Evolutionary conservation across 2,113 vertebrate species (phyloP), one percentile per base, ranked within the genome.

Genomic region (Anthoscopus minutus): DNA sequence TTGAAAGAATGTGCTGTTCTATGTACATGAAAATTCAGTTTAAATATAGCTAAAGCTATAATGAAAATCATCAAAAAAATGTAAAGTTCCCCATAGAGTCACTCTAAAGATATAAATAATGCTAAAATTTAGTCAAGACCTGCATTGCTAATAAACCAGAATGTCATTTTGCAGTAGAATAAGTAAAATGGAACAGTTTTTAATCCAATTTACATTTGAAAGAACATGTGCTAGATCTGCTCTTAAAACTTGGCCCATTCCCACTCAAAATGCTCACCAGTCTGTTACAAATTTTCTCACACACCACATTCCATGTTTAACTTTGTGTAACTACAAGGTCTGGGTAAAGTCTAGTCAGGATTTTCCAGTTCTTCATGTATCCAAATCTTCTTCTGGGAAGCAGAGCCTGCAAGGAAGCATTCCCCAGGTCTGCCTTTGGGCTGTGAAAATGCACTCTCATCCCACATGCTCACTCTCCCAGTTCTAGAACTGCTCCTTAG

Each of bases 191-290:
- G 64, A 95, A 78, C 89, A 92, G 47, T 73, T 96, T 95, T 94
- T 71, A 92, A 96, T 88, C 92, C 82, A 96, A 90, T 95, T 97
- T 97, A 82, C 66, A 93, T 94, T 95, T 95, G 67, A 92, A 88
- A 72, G 69, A 84, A 53, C 87, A 94, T 66, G 77, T 94, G 94
- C 82, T 92, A 94, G 44, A 56, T 94, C 81, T 90, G 87, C 72
- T 94, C 42, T 71, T 92, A 89, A 82, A 93, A 90, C 79, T 91
- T 96, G 93, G 95, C 71, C 95, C 85, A 86, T 93, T 86, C 89
- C 40, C 76, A 61, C 85, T 83, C 88, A 81, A 86, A 89, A 95
- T 94, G 85, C 85, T 95, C 64, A 64, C 76, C 79, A 94, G 67
- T 86, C 95, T 94, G 94, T 94, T 94, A 37, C 25, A 78, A 92